Evolutionary conservation across 2,113 vertebrate species (phyloP).

Genomic region (Onychorhynchus coronatus): DNA sequence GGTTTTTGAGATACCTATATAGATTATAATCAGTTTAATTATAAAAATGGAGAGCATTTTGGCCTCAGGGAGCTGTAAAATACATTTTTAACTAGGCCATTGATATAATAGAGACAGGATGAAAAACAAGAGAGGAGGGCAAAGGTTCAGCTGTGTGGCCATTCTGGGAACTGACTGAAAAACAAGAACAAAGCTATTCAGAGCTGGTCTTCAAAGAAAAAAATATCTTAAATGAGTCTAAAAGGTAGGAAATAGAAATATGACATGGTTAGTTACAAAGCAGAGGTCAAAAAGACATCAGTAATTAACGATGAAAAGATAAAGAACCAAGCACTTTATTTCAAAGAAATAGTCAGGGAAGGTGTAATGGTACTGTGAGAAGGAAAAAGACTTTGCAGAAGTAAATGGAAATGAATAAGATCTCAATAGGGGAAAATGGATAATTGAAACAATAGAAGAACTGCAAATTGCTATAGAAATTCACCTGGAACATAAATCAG

Average conservation of each 20-base stretch:
- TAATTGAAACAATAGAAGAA: slow-evolving; percentile 49
- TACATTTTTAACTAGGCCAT: slow-evolving; percentile 25
- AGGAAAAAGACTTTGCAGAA: slow-evolving; percentile 37
- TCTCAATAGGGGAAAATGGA: slow-evolving; percentile 48
- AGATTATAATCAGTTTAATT: slow-evolving; percentile 1
- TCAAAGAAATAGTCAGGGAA: slow-evolving; percentile 5
- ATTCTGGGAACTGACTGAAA: slow-evolving; percentile 35
- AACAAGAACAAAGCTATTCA: slow-evolving; percentile 45
- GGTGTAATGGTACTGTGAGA: slow-evolving; percentile 10
- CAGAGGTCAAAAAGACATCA: slow-evolving; percentile 54
- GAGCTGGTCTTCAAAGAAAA: not conserved
- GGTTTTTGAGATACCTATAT: not conserved
- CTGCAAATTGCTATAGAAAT: slow-evolving; percentile 50
- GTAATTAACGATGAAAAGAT: slow-evolving; percentile 66
- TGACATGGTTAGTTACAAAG: slow-evolving; percentile 8
- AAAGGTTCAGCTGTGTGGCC: not conserved
- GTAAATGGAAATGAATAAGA: slow-evolving; percentile 56
- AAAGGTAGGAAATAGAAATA: slow-evolving; percentile 48
- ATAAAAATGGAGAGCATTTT: not conserved
- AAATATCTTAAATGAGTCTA: not conserved
- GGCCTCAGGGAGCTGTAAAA: not conserved
- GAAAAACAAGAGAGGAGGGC: slow-evolving; percentile 34
- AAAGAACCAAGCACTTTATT: slow-evolving; percentile 58
- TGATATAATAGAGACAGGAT: slow-evolving; percentile 16
- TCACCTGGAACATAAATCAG: slow-evolving; percentile 42